phyloP scores from a whole-genome alignment of 2,888 invertebrate species.

The Scaptomyza polygonia region DNA sequence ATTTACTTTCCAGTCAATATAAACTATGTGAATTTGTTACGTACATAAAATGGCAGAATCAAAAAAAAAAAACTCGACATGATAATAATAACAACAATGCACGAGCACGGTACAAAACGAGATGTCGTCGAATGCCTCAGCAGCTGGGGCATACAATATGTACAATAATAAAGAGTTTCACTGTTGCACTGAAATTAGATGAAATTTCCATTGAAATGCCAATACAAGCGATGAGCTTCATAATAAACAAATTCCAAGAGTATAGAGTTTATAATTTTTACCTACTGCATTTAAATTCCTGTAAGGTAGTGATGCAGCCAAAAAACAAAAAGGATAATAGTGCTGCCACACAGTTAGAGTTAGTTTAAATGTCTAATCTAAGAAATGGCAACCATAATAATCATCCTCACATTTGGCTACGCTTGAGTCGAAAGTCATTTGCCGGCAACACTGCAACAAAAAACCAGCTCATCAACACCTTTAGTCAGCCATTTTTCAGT shows the following conservation, averaged over 20 bases:
- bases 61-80: conserved; percentile 36
- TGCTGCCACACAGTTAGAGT: conserved; percentile 14
- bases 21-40: conserved; percentile 82
- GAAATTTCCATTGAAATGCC: conserved; percentile 42
- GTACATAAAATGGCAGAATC: conserved; percentile 68
- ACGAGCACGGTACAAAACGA: conserved; percentile 40
- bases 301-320: conserved; percentile 42
- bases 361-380: conserved; percentile 50
- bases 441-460: conserved; percentile 57
- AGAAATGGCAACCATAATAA: conserved; percentile 23
- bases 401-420: conserved; percentile 19
- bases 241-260: conserved; percentile 37
- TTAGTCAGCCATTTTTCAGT: conserved; percentile 73
- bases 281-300: not conserved
- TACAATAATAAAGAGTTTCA: conserved; percentile 2
- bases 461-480: conserved; percentile 74
- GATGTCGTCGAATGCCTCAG: conserved; percentile 19
- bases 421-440: conserved; percentile 67
- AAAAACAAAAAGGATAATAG: not conserved
- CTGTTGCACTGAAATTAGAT: conserved; percentile 21
- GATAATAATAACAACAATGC: conserved; percentile 56
- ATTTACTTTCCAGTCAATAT: conserved; percentile 84
- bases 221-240: conserved; percentile 42
- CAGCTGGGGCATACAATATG: conserved; percentile 9
- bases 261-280: not conserved